Evolutionary conservation across 64 coral and sea anemone genomes (phyloP).

Genomic region (Dendrophyllia cribrosa): DNA sequence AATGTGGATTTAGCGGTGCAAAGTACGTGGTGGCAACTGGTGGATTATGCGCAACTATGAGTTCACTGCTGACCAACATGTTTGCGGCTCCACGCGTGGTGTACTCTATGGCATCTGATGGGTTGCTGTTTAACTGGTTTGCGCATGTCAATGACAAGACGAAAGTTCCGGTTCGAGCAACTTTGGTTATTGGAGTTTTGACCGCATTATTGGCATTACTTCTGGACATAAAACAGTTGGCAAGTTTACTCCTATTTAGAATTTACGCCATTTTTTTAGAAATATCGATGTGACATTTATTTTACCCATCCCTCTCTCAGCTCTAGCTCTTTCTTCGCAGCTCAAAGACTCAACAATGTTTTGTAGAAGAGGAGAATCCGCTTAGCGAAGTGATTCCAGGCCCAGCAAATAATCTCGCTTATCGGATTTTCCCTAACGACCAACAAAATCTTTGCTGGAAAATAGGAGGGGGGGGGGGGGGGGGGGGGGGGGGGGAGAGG

Average conservation of each 20-base stretch:
- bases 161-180: slow-evolving; percentile 62
- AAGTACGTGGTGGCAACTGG: slow-evolving; percentile 65
- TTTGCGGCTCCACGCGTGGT: slow-evolving; percentile 49
- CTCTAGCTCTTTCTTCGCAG: too few relatives aligned
- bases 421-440: too few relatives aligned
- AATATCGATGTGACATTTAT: too few relatives aligned
- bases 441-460: too few relatives aligned
- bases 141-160: slow-evolving; percentile 67
- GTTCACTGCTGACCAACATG: neutral
- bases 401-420: too few relatives aligned
- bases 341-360: too few relatives aligned
- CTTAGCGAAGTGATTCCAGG: too few relatives aligned
- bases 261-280: too few relatives aligned
- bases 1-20: slow-evolving; percentile 30
- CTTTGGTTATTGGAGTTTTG: slow-evolving; percentile 30
- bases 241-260: neutral
- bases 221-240: slow-evolving; percentile 48
- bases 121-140: slow-evolving; percentile 74
- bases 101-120: slow-evolving; percentile 78
- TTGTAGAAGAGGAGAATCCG: too few relatives aligned
- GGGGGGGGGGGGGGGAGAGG: too few relatives aligned
- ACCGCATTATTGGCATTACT: slow-evolving; percentile 41
- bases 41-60: slow-evolving; percentile 46
- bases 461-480: too few relatives aligned
- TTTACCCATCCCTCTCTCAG: too few relatives aligned